Base-by-base conservation (phyloP, 2,113 vertebrate genomes). In the Thamnophis sirtalis region DNA sequence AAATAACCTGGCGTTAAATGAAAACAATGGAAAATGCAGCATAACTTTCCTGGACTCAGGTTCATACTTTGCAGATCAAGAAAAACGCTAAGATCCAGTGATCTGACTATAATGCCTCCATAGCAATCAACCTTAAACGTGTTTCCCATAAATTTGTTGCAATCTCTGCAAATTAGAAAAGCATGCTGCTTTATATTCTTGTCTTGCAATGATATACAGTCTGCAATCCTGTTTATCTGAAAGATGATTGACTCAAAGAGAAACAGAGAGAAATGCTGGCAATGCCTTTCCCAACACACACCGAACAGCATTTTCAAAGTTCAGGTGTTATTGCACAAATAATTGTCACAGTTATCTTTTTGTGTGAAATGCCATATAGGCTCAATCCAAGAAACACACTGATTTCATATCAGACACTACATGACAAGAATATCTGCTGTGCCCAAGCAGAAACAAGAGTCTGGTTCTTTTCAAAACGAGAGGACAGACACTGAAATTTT, bases 201-300 rank as follows among this genome's bases (percentile, higher is more conserved):
- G 0, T 80, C 28, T 53, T 0, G 0, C 0, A 9, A 21, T 26
- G 22, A 11, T 60, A 49, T 49, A n/a, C 8, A 51, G 90, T 85
- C 38, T 0, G 1, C 2, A 13, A 1, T 0, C 0, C 0, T 50
- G 11, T 28, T 17, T 11, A 1, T 84, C 84, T 0, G 0, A 17
- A 48, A 63, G 26, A 0, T 49, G 17, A 60, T 26, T 68, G 28
- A 0, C 0, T 2, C 5, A 1, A 50, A 9, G 49, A 48, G 5
- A 1, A 0, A 33, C 0, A 3, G 68, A 0, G 84, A 73, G 49
- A 58, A 0, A 24, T 0, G 11, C 3, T 24, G 28, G 73, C 21
- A 48, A 3, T 50, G 0, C 0, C 54, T 43, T 2, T 4, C 0
- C 38, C 86, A 5, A 17, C 0, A 48, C 11, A 60, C 1, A 10